Percentiles rank a stretch among this genome's conserved stretches.
phyloP scores from a whole-genome alignment of 2,797 vertebrate genomes.

The Phoeniculus purpureus region DNA sequence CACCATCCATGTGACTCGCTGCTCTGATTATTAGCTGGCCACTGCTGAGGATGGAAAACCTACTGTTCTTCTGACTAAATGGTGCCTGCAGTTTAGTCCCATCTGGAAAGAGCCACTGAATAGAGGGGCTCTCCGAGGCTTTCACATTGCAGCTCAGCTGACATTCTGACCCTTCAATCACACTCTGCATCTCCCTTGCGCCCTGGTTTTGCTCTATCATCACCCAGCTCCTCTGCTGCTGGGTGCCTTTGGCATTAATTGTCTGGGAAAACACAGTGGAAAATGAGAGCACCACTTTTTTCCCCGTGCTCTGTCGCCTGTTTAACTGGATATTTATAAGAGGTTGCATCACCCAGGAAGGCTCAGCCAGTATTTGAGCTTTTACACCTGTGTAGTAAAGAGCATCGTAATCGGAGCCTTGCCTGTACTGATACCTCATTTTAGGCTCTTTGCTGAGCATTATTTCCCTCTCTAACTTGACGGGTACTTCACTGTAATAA shows the following conservation, averaged over 20 bases:
- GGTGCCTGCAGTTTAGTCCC: conserved; percentile 82
- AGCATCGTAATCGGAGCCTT: conserved; percentile 83
- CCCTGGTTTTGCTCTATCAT: conserved; percentile 81
- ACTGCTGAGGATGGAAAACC: conserved; percentile 78
- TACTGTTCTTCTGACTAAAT: conserved; percentile 65
- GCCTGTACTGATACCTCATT: conserved; percentile 81
- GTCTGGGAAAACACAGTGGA: conserved; percentile 73
- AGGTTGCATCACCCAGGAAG: conserved; percentile 87
- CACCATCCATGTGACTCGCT: conserved; percentile 79
- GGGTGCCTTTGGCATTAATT: conserved; percentile 64
- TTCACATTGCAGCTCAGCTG: conserved; percentile 83
- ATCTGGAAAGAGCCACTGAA: conserved; percentile 87
- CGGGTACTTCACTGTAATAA: conserved; percentile 91
- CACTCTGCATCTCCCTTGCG: conserved; percentile 58
- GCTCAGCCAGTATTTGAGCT: conserved; percentile 80
- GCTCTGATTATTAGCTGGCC: conserved; percentile 81
- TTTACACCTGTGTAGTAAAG: conserved; percentile 90
- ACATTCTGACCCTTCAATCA: conserved; percentile 76
- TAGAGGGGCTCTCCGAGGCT: conserved; percentile 80
- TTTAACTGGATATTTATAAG: conserved; percentile 85
- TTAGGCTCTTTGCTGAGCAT: conserved; percentile 76
- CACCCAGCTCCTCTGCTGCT: conserved; percentile 83
- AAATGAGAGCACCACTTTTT: conserved; percentile 80
- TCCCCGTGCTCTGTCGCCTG: conserved; percentile 84
- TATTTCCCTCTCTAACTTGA: conserved; percentile 80